phyloP scores from a whole-genome alignment of 1,140 invertebrate genomes.

The Phymastichus coffea region DNA sequence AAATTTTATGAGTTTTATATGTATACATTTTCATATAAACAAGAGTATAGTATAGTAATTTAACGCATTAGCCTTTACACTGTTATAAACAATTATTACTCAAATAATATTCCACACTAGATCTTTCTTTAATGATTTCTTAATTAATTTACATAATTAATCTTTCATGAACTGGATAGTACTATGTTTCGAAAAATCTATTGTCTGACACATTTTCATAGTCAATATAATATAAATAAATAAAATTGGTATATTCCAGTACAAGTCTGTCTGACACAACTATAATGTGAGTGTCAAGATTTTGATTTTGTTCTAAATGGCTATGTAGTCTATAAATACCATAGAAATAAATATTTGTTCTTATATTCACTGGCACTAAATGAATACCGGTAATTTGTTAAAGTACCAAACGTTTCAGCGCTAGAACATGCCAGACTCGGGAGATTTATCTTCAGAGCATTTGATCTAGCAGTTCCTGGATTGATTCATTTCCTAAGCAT shows the following conservation, averaged over 20 bases:
- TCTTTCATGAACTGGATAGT: neutral
- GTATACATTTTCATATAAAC: conserved; percentile 7
- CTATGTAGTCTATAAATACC: conserved; percentile 10
- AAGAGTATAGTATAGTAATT: neutral
- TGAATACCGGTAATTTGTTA: conserved; percentile 13
- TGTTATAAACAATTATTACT: conserved; percentile 14
- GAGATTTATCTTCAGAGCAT: neutral
- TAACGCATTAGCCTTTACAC: neutral
- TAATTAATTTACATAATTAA: conserved; percentile 2
- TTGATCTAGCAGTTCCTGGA: neutral
- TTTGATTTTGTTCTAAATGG: conserved; percentile 14
- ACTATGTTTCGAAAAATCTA: neutral
- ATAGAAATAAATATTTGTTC: conserved; percentile 4
- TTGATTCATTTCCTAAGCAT: neutral
- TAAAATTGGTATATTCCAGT: conserved; percentile 3
- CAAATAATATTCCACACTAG: neutral
- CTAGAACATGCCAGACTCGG: conserved; percentile 16
- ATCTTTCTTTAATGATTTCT: neutral
- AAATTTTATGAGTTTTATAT: conserved; percentile 12
- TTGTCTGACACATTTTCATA: neutral
- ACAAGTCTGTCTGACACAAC: neutral
- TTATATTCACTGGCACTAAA: conserved; percentile 13
- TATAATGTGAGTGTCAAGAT: neutral
- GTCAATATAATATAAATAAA: conserved; percentile 13
- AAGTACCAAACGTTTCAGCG: conserved; percentile 11